Base-by-base conservation (phyloP, 1,140 invertebrate species). In the Globodera rostochiensis region DNA sequence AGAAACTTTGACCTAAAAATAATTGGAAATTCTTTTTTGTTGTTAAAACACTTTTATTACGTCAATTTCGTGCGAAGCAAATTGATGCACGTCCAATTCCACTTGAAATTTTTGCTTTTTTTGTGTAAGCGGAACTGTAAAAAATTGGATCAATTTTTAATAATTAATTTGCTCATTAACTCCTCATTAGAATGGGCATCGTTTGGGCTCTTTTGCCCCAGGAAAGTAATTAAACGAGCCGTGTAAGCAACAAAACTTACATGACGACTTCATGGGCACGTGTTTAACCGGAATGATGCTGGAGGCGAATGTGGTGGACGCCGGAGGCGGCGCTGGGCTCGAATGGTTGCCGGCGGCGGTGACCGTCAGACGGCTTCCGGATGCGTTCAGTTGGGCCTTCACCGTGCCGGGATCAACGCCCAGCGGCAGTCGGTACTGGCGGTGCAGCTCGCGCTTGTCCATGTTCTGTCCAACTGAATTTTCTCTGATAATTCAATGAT, bases 1-100 rank as follows among this genome's bases (percentile, higher is more conserved):
- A 19, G 15, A 19, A 5, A 76, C 74, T 57, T 76, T 76, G 1
- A 76, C 74, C 74, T 75, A 50, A n/a, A 19, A 71, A 71, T 6
- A 36, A 73, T n/a, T 19, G 7, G 11, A 53, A 53, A 19, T 64
- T 45, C 36, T 47, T 49, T 50, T 49, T 11, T 57, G 21, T 75
- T n/a, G 49, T 45, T 53, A 53, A 50, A 19, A 11, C 13, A 74
- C 21, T 36, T 73, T 49, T 19, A 21, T 75, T 25, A 74, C 21
- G 11, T 74, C 21, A 57, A 36, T 25, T 13, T 60, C 74, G 50
- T 74, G 7, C 25, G 57, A 15, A 19, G 5, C 57, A 19, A 64
- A 64, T 64, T 64, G 57, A 0, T 64, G 57, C 57, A 64, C 57
- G 57, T 64, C 57, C 57, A 64, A 64, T 64, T 64, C 57, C 11